A percentile compares a stretch with the other conserved stretches of the same genome.
phyloP scores from a whole-genome alignment of 2,113 vertebrate genomes.

The Oenanthe melanoleuca region DNA sequence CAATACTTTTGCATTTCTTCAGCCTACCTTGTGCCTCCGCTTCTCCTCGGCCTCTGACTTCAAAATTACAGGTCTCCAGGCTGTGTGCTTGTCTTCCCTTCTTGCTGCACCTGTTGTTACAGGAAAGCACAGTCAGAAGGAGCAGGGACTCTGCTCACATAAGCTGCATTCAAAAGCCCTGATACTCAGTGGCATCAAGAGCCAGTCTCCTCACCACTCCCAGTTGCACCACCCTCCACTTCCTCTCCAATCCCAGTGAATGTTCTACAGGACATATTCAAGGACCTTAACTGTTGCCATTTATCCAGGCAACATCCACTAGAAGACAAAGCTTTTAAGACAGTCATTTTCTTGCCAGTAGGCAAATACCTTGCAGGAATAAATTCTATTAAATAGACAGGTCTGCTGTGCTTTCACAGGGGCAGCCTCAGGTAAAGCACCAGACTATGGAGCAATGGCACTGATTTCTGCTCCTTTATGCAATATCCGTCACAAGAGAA shows the following conservation, averaged over 20 bases:
- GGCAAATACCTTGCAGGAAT: not conserved
- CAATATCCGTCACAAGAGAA: not conserved
- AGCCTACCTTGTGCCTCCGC: not conserved
- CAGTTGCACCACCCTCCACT: not conserved
- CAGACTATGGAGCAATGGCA: not conserved
- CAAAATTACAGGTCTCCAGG: not conserved
- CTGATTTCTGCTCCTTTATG: not conserved
- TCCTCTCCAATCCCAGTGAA: not conserved
- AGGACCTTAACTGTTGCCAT: not conserved
- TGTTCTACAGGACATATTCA: not conserved
- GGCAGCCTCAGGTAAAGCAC: not conserved
- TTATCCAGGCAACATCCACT: not conserved
- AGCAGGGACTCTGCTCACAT: not conserved
- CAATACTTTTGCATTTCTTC: not conserved
- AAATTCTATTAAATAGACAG: not conserved
- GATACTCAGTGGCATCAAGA: not conserved
- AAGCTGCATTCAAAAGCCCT: not conserved
- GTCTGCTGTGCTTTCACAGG: not conserved
- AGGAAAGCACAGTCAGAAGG: not conserved
- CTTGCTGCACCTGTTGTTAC: not conserved
- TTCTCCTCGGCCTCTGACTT: not conserved
- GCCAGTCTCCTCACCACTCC: not conserved
- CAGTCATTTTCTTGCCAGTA: not conserved
- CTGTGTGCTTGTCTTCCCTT: not conserved
- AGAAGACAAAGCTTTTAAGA: not conserved